These are phyloP conservation scores for Acipenser ruthenus DNA, from an alignment of 2,797 vertebrate genomes.

Conservation along the genomic window DNA sequence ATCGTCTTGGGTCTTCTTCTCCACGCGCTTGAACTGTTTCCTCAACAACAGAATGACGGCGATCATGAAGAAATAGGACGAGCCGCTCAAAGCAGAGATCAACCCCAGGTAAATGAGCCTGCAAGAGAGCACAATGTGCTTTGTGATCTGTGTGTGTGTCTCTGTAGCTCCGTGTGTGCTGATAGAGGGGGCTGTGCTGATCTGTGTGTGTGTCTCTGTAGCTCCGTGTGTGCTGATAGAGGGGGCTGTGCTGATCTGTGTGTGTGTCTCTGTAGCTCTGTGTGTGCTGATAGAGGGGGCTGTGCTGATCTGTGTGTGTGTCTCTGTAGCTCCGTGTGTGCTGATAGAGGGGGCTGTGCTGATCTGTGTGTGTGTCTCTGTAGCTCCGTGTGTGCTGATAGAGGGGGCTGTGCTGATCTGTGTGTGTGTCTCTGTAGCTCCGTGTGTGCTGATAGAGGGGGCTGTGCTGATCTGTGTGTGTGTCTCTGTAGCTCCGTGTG, in stretches of 20 bases:
- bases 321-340: neutral
- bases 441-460: slow-evolving; percentile 7
- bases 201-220: neutral
- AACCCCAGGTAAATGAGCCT: slow-evolving; percentile 59
- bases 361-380: neutral
- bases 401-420: neutral
- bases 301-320: neutral
- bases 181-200: neutral
- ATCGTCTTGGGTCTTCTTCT: neutral
- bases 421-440: too few species aligned
- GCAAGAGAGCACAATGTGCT: too few species aligned
- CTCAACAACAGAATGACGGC: slow-evolving; percentile 55
- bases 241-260: neutral
- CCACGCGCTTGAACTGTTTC: slow-evolving; percentile 40
- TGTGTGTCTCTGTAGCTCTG: too few species aligned
- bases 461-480: neutral
- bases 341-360: slow-evolving; percentile 1
- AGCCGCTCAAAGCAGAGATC: slow-evolving; percentile 50
- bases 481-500: neutral
- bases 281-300: slow-evolving; percentile 10
- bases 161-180: neutral
- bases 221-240: slow-evolving; percentile 7
- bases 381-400: slow-evolving; percentile 5
- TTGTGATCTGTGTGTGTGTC: too few species aligned
- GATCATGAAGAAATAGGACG: slow-evolving; percentile 52